Percentiles rank a stretch among this genome's conserved stretches.
Evolutionary conservation across 2,888 invertebrate species (phyloP).

Genomic region (Volucella inflata): DNA sequence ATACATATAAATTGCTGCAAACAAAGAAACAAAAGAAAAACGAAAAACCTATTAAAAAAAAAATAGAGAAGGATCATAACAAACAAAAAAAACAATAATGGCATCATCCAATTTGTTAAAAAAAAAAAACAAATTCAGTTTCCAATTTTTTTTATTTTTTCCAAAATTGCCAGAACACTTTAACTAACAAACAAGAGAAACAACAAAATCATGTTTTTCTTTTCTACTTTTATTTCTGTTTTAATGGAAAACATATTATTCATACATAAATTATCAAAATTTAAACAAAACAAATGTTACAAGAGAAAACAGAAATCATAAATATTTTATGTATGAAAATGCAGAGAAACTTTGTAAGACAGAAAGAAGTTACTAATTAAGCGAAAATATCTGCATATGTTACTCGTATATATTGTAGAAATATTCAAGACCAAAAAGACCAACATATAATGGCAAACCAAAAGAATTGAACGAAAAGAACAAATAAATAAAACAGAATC

Average conservation of each 20-base stretch:
- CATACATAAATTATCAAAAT: slow-evolving; percentile 11
- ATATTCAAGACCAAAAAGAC: slow-evolving; percentile 62
- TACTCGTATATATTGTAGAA: too few relatives aligned
- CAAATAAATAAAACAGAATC: slow-evolving; percentile 43
- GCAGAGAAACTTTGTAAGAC: slow-evolving; percentile 17
- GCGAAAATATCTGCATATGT: slow-evolving; percentile 48
- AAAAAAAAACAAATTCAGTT: slow-evolving; percentile 9
- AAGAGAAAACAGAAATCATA: slow-evolving; percentile 17
- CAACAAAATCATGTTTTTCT: slow-evolving; percentile 15
- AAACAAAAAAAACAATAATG: slow-evolving; percentile 30
- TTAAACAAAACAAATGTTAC: slow-evolving; percentile 15
- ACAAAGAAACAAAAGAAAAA: slow-evolving; percentile 35
- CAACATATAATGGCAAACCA: slow-evolving; percentile 26
- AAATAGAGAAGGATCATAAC: slow-evolving; percentile 10
- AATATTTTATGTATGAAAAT: slow-evolving; percentile 53
- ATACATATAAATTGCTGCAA: slow-evolving; percentile 68
- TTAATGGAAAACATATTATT: slow-evolving; percentile 17
- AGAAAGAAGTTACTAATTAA: slow-evolving; percentile 13
- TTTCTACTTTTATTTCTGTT: slow-evolving; percentile 11
- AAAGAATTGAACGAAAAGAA: slow-evolving; percentile 23
- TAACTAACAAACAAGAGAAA: not conserved
- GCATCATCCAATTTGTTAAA: slow-evolving; percentile 64
- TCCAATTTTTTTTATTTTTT: slow-evolving; percentile 2
- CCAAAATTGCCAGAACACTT: slow-evolving; percentile 1
- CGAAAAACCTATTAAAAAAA: slow-evolving; percentile 22